phyloP scores from a whole-genome alignment of 2,888 invertebrate genomes.

The Leptopilina drosophilae region DNA sequence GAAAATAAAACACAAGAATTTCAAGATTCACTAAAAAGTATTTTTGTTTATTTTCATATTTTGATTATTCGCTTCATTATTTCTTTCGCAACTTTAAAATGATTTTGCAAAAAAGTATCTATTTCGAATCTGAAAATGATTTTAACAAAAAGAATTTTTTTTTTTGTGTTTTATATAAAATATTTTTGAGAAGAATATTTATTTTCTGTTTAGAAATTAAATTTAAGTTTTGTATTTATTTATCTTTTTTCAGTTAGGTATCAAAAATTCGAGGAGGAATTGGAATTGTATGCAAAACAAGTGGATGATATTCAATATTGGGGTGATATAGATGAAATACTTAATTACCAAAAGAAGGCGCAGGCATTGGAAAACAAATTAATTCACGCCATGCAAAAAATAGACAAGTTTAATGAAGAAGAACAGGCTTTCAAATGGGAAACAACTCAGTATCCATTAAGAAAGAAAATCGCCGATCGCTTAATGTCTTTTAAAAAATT shows the following conservation, averaged over 20 bases:
- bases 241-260: constrained; percentile 80
- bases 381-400: constrained; percentile 85
- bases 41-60: neutral
- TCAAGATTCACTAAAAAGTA: constrained; percentile 86
- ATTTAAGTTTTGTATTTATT: neutral
- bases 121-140: too few relatives aligned
- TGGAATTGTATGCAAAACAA: constrained; percentile 88
- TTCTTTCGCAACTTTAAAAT: too few relatives aligned
- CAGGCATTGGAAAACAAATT: constrained; percentile 87
- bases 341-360: constrained; percentile 89
- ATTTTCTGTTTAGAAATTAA: neutral
- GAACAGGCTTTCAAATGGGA: constrained; percentile 94
- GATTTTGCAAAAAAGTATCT: too few relatives aligned
- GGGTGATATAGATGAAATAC: constrained; percentile 90
- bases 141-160: neutral
- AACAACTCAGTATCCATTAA: constrained; percentile 90
- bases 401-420: constrained; percentile 95
- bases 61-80: neutral
- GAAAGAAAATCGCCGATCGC: constrained; percentile 87
- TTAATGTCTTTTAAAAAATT: constrained; percentile 91
- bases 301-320: constrained; percentile 91
- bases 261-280: constrained; percentile 88
- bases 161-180: neutral
- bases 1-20: constrained; percentile 90
- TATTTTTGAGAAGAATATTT: neutral